A percentile compares a stretch with the other conserved stretches of the same genome.
phyloP scores from a whole-genome alignment of 2,113 vertebrate species.

The Ammodytes marinus region DNA sequence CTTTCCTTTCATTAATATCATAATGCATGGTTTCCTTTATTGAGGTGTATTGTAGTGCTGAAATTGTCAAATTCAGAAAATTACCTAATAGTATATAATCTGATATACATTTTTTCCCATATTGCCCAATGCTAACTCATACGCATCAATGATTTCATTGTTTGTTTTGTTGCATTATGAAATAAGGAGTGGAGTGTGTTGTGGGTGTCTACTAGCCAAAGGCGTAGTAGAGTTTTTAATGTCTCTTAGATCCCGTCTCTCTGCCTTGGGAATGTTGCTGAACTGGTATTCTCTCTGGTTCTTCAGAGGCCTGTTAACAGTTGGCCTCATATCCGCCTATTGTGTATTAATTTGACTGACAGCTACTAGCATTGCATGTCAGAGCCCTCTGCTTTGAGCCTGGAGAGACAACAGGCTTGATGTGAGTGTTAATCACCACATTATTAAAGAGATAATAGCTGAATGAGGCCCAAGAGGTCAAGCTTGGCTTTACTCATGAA shows the following conservation, averaged over 20 bases:
- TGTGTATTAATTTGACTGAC: constrained; percentile 72
- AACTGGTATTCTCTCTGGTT: constrained; percentile 56
- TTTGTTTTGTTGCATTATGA: background rate
- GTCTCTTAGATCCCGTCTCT: background rate
- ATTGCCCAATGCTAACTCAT: background rate
- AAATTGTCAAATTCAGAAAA: background rate
- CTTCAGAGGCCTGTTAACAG: constrained; percentile 23
- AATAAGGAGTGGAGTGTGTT: background rate
- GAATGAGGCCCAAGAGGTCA: constrained; percentile 15
- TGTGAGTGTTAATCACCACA: constrained; percentile 46
- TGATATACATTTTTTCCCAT: background rate
- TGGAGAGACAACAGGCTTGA: constrained; percentile 47
- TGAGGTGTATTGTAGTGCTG: background rate
- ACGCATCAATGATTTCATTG: background rate
- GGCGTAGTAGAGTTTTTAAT: background rate
- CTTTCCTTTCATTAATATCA: background rate
- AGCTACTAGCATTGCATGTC: constrained; percentile 56
- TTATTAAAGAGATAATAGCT: constrained; percentile 58
- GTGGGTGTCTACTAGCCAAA: background rate
- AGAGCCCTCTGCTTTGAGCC: constrained; percentile 36
- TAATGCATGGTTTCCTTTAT: background rate
- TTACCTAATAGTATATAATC: background rate
- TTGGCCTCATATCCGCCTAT: constrained; percentile 45
- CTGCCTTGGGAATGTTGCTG: constrained; percentile 60
- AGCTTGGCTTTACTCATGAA: constrained; percentile 47